Base-by-base conservation (phyloP, 2,797 vertebrate genomes). In the Pogonophryne albipinna region DNA sequence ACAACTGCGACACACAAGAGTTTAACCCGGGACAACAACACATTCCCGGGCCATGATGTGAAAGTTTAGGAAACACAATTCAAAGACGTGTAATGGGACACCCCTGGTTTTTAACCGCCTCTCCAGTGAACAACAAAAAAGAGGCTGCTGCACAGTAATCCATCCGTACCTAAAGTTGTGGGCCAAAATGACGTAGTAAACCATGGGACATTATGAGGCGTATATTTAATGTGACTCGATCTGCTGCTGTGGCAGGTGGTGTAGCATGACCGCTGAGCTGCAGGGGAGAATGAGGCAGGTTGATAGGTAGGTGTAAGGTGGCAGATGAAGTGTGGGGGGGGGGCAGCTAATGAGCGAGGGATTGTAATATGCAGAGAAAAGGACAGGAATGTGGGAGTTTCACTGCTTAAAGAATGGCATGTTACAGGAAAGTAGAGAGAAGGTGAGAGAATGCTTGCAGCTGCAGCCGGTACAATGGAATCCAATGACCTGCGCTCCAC, bases 211-310 rank as follows among this genome's bases (percentile, higher is more conserved):
- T 90, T 79, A 71, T 74, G 73, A 71, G 85, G 65, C 69, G 52
- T 80, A 79, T 76, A 89, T 90, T 91, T 91, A 90, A 87, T 82
- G 91, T 2, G 82, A 91, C 85, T 66, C 16, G 79, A 91, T 88
- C 85, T 49, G 75, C 85, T 19, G 79, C 81, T 75, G 58, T 38
- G n/a, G 78, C 65, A 44, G 78, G 81, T 71, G 89, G 86, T 80
- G 71, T 87, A 68, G 75, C 20, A 67, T 88, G 82, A 82, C 85
- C 4, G 7, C 78, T 69, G 79, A 74, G 83, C 85, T 59, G 53
- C 59, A 71, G 72, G 85, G 79, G 66, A 68, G 64, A 78, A 79
- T 50, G 71, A 76, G 71, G 51, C 49, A 50, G 81, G 68, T 41
- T 78, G 71, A 85, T 83, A 27, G 59, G 66, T 55, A 75, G 88